Base-by-base conservation (phyloP, 2,113 vertebrate species). In the Salvator merianae region DNA sequence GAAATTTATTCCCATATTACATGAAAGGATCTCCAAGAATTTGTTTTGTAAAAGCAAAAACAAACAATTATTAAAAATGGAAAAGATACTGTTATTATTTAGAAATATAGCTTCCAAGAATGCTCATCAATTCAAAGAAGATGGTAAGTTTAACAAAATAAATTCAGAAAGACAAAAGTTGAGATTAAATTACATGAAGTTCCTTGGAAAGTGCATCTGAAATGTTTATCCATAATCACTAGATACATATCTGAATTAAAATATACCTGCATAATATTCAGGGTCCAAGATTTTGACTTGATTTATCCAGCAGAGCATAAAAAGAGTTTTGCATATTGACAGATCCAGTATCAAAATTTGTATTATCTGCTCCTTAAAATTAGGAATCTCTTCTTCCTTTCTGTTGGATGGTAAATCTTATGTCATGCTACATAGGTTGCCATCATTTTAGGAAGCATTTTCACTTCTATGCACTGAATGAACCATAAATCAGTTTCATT, bases 21-120 rank as follows among this genome's bases (percentile, higher is more conserved):
- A 79, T n/a, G 65, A 82, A 75, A 92, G 26, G 34, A 87, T 91
- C 82, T 69, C 85, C 82, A 55, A 69, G 80, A 78, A 82, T 87
- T 68, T 86, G 77, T 20, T 83, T 65, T 83, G 34, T 32, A 88
- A 43, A 75, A 66, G 7, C 26, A 77, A 4, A 55, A 12, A 50
- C 47, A 55, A 55, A 16, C 9, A 85, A 83, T 68, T 75, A 20
- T 43, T 50, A 26, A 0, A 0, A 3, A 26, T 10, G 0, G 80
- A 40, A 69, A 38, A 32, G 1, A 43, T 26, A 38, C 40, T 1
- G 50, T 0, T 74, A 40, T 7, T 1, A 1, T 28, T 73, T 68
- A 34, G 28, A 68, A 8, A 28, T 34, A 12, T 28, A 53, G 24
- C n/a, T 22, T 69, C 1, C 47, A 53, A 47, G 47, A 71, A 53